A percentile compares a stretch with the other conserved stretches of the same genome.
Conservation (phyloP, 2,797 vertebrate genomes). For the Phalanger gymnotis region DNA sequence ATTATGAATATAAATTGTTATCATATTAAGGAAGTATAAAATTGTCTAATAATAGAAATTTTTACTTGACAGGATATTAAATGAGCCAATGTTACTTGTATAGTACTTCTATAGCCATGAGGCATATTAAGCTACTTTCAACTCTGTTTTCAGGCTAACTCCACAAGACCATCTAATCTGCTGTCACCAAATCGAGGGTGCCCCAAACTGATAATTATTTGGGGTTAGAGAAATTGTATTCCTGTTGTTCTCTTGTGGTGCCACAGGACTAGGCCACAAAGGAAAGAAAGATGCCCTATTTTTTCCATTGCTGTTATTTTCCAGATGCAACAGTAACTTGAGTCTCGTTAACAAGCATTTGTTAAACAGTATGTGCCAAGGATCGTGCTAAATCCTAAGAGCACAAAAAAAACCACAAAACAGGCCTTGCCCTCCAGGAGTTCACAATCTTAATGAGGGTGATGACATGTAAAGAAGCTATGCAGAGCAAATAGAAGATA, state of each 20-base stretch:
- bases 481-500: background rate
- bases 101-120: background rate
- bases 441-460: background rate
- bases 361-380: background rate
- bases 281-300: background rate
- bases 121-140: background rate
- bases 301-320: background rate
- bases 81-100: background rate
- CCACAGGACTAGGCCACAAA: background rate
- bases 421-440: background rate
- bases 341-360: background rate
- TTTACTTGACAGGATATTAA: background rate
- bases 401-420: background rate
- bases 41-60: background rate
- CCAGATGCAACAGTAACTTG: background rate
- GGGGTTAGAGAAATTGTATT: background rate
- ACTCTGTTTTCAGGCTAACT: background rate
- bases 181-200: background rate
- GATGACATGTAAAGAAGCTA: background rate
- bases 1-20: background rate
- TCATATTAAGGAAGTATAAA: background rate
- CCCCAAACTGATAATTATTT: background rate
- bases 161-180: background rate
- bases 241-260: background rate
- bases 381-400: background rate